Percentiles rank a stretch among this genome's conserved stretches.
These are phyloP conservation scores for Tromatobia lineatoria DNA, from an alignment of 2,888 invertebrate genomes.

Conservation along the genomic window DNA sequence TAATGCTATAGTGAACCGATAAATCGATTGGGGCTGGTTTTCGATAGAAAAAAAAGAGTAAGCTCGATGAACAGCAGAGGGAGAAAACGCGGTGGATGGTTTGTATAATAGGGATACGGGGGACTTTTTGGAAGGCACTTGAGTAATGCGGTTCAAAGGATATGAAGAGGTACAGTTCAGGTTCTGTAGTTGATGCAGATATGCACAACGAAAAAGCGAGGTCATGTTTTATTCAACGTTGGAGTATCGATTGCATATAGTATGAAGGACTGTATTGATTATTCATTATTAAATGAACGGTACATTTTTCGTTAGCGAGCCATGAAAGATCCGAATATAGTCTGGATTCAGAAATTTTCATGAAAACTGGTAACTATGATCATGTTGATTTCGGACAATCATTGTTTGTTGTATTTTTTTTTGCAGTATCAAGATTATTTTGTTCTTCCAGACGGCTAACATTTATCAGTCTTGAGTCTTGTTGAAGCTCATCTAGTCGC, in stretches of 20 bases:
- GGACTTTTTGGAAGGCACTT: background rate
- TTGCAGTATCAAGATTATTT: background rate
- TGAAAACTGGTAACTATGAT: too few relatives aligned
- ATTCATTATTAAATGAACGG: too few relatives aligned
- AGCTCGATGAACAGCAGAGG: background rate
- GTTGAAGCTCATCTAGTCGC: constrained; percentile 28
- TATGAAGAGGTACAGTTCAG: background rate
- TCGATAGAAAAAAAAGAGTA: constrained; percentile 13
- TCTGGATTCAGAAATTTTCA: too few relatives aligned
- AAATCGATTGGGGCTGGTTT: constrained; percentile 41
- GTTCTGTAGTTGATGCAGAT: background rate
- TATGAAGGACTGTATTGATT: too few relatives aligned
- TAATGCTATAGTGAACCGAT: constrained; percentile 23
- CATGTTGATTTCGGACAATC: too few relatives aligned
- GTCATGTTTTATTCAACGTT: background rate
- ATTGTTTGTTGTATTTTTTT: too few relatives aligned
- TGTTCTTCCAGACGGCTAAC: background rate
- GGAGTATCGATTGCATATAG: too few relatives aligned
- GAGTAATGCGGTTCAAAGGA: background rate
- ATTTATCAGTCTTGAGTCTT: constrained; percentile 15
- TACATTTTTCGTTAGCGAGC: too few relatives aligned
- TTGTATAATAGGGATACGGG: background rate
- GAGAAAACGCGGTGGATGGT: background rate
- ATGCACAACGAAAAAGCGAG: background rate
- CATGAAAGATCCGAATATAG: too few relatives aligned